A percentile compares a stretch with the other conserved stretches of the same genome.
These are phyloP conservation scores for Polyploca ridens DNA, from an alignment of 2,888 invertebrate genomes.

Conservation along the genomic window DNA sequence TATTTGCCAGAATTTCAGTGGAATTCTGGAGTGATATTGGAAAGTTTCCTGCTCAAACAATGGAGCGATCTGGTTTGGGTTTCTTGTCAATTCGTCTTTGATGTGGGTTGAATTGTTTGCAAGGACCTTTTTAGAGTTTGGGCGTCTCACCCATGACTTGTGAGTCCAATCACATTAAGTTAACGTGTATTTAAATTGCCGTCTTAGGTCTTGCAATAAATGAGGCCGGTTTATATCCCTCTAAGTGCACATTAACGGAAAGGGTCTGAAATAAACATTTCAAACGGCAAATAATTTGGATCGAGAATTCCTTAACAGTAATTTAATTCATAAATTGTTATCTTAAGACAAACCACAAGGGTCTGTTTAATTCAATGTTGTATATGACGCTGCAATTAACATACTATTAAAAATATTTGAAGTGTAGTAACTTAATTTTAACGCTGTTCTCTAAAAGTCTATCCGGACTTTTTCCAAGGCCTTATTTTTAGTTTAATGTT, in stretches of 20 bases:
- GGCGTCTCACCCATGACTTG: not conserved
- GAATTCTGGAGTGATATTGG: not conserved
- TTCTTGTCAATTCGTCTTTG: slow-evolving; percentile 9
- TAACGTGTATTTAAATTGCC: slow-evolving; percentile 3
- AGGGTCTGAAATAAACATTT: slow-evolving; percentile 3
- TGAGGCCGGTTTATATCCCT: slow-evolving; percentile 3
- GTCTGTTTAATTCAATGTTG: too few relatives aligned
- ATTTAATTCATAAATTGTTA: not conserved
- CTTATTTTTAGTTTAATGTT: too few relatives aligned
- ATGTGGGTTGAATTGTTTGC: slow-evolving; percentile 9
- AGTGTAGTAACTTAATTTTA: too few relatives aligned
- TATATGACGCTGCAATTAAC: too few relatives aligned
- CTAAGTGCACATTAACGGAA: slow-evolving; percentile 8
- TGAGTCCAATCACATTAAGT: not conserved
- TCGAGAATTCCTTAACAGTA: not conserved
- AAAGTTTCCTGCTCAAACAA: not conserved
- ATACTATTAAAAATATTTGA: too few relatives aligned
- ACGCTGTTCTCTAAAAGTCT: too few relatives aligned
- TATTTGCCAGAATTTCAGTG: not conserved
- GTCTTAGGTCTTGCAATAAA: slow-evolving; percentile 1
- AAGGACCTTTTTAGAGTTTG: not conserved
- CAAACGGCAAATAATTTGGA: slow-evolving; percentile 1
- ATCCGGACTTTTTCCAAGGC: too few relatives aligned
- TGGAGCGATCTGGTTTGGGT: not conserved
- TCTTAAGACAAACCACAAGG: too few relatives aligned